phyloP scores from a whole-genome alignment of 2,888 invertebrate genomes.

The Allolobophora icterica region DNA sequence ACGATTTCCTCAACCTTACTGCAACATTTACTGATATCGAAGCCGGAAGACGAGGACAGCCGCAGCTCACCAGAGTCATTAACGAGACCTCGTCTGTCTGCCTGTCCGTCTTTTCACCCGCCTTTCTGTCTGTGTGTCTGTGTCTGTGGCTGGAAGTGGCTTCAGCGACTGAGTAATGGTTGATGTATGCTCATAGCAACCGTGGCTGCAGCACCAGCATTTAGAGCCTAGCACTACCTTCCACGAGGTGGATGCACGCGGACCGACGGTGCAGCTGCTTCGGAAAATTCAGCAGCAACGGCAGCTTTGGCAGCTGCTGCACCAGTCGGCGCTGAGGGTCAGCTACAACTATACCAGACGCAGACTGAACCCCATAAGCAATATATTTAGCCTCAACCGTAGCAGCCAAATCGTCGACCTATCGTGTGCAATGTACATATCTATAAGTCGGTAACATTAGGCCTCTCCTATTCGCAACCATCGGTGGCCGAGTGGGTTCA shows the following conservation, averaged over 20 bases:
- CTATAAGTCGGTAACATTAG: not conserved
- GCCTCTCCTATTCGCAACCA: not conserved
- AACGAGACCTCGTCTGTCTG: not conserved
- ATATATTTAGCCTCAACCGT: not conserved
- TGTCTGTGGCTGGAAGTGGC: not conserved
- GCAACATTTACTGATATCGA: slow-evolving; percentile 17
- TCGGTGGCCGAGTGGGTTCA: too few relatives aligned
- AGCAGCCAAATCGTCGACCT: not conserved
- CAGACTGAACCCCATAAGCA: not conserved
- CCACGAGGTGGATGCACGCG: not conserved
- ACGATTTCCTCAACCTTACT: not conserved
- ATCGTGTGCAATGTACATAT: not conserved
- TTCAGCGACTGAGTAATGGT: slow-evolving; percentile 3
- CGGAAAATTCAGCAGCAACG: too few relatives aligned
- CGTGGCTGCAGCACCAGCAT: not conserved
- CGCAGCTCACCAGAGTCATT: not conserved
- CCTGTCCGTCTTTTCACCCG: not conserved
- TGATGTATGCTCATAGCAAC: not conserved
- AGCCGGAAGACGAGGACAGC: not conserved
- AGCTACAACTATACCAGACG: not conserved
- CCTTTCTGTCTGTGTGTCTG: not conserved
- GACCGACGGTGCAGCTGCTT: not conserved
- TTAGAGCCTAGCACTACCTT: not conserved
- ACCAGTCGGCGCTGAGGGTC: too few relatives aligned
- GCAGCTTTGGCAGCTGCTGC: too few relatives aligned